phyloP scores from a whole-genome alignment of 1,140 invertebrate species.

The Ostrea edulis region DNA sequence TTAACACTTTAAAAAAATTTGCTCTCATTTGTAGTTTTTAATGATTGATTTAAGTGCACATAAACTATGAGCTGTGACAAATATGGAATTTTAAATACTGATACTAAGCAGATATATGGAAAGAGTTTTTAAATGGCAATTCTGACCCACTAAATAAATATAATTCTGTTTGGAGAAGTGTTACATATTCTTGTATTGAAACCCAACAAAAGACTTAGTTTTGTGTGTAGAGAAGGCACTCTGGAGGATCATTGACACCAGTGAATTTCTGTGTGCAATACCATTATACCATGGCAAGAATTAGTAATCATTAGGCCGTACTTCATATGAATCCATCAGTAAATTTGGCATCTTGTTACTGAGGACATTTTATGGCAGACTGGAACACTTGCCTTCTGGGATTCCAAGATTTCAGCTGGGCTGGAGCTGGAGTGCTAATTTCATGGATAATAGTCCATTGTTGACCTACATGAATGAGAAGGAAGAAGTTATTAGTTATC shows the following conservation, averaged over 20 bases:
- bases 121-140: neutral
- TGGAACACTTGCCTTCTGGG: neutral
- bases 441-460: neutral
- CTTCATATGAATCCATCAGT: neutral
- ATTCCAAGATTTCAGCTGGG: neutral
- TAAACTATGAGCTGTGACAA: too few relatives aligned
- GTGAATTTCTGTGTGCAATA: neutral
- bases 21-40: too few relatives aligned
- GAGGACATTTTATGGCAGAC: neutral
- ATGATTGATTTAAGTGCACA: too few relatives aligned
- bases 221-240: neutral
- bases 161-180: neutral
- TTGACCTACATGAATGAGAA: neutral
- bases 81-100: too few relatives aligned
- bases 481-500: neutral
- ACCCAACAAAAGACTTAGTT: neutral
- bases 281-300: neutral
- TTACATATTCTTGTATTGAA: conserved; percentile 1
- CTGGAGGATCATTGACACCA: neutral
- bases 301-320: too few relatives aligned
- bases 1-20: too few relatives aligned
- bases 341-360: neutral
- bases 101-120: neutral
- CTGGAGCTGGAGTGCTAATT: neutral
- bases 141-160: neutral